Conservation (phyloP, 2,113 vertebrate species). For the Bubo blakistoni region DNA sequence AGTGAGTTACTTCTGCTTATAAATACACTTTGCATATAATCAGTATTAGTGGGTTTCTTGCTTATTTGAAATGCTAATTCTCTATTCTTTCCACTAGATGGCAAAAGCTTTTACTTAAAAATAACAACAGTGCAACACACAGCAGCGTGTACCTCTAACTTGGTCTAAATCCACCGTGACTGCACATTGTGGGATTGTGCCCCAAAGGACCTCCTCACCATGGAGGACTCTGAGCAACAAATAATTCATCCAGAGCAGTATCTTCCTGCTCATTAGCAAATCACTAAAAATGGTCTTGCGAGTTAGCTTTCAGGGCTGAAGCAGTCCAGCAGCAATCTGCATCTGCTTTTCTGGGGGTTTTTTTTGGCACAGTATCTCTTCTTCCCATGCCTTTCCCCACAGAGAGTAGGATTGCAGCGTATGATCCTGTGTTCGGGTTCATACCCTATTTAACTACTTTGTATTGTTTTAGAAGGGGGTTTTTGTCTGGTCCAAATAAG, state of each 20-base stretch:
- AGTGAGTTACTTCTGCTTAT: not conserved
- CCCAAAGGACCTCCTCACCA: not conserved
- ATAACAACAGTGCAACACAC: not conserved
- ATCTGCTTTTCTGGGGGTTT: not conserved
- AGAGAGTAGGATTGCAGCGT: not conserved
- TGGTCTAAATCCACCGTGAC: not conserved
- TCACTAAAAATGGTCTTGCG: not conserved
- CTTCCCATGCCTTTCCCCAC: not conserved
- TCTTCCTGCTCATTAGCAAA: not conserved
- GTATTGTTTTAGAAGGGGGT: not conserved
- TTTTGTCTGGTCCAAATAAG: not conserved
- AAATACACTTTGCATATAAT: not conserved
- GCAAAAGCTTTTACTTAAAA: slow-evolving; percentile 37
- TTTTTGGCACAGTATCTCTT: not conserved
- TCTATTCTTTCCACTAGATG: slow-evolving; percentile 56
- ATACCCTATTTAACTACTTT: not conserved
- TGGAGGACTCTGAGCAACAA: not conserved
- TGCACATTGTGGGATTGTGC: fast-evolving
- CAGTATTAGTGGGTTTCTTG: not conserved
- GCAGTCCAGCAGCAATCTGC: not conserved
- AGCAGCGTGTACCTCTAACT: not conserved
- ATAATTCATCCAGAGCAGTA: not conserved
- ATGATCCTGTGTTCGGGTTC: not conserved
- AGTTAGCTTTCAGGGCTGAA: not conserved
- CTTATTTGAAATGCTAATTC: not conserved